Base-by-base conservation (phyloP, 1,140 invertebrate genomes). In the Phocides pigmalion region DNA sequence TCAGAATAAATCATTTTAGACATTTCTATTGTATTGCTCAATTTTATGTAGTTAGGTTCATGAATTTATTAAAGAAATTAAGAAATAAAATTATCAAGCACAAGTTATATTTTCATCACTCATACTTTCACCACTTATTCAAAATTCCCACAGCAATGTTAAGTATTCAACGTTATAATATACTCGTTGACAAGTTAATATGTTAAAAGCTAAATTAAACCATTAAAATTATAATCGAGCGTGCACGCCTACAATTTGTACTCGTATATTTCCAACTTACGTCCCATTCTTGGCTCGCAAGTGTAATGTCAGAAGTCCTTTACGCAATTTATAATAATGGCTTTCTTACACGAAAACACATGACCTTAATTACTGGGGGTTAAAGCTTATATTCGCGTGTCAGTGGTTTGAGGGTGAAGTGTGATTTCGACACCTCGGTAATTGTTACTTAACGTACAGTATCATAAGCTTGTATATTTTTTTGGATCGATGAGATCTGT, bases 301-400 rank as follows among this genome's bases (percentile, higher is more conserved):
- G 54, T 59, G 54, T 47, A 59, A 59, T 46, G 54, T 59, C 54
- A 59, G 42, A 41, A 44, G 42, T 46, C 16, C 42, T 59, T 35
- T 59, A 59, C 54, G 42, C 54, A 46, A 35, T 47, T 46, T 47
- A 59, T 59, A 59, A 59, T 46, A 28, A 59, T 59, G 54, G 42
- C 54, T 59, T 46, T 59, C 54, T 46, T 59, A 59, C 54, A 59
- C 54, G 54, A 46, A 53, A 46, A 17, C 42, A 59, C 16, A 35
- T 46, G 22, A 46, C 41, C 54, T 28, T 58, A 28, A 44, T 50
- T 15, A 16, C 25, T 2, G 0, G 1, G 15, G 0, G 15, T 9
- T 32, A 56, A 25, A 20, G 14, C 14, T 37, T 8, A 22, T 42
- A 39, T 42, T 42, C 37, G 14, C 14, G 5, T 56, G 35, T 51